Base-by-base conservation (phyloP, 1,140 invertebrate genomes). In the Dinoponera quadriceps region DNA sequence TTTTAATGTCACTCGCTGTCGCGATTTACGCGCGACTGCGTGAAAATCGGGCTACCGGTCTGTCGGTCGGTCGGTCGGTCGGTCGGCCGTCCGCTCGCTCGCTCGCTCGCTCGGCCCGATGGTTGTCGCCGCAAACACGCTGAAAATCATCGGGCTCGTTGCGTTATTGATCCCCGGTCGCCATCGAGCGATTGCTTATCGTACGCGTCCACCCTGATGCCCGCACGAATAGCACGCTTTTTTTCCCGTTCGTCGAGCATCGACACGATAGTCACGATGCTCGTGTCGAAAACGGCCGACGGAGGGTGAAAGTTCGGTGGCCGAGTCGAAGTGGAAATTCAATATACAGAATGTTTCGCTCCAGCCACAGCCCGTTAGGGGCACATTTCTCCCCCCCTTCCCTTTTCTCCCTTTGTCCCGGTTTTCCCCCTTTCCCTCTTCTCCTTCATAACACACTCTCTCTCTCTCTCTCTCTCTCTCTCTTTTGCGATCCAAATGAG, bases 251-350 rank as follows among this genome's bases (percentile, higher is more conserved):
- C 29, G 20, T 27, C 33, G 48, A 60, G 49, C 63, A 77, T 27
- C 51, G n/a, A 33, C 22, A 25, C 72, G 65, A 72, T 80, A 80
- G 38, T 68, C 51, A n/a, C 55, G 38, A 44, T 44, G 38, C 38
- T 44, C 11, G 2, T 25, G 57, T 74, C 62, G 78, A 33, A 63
- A 74, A 0, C 2, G 38, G n/a, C 57, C 29, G 22, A 29, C n/a
- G 63, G 29, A 59, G 48, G 20, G 2, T 44, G 66, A 83, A 84
- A 75, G 71, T 69, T 51, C 38, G 20, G 69, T 51, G 63, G 44
- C 68, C 54, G 72, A 55, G 63, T 68, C 49, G 49, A 80, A 88
- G 62, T 85, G 71, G 62, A 88, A 88, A 85, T 88, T 85, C 86
- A 88, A 85, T 83, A 88, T 63, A 85, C 77, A 77, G 49, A 83